A percentile compares a stretch with the other conserved stretches of the same genome.
phyloP scores from a whole-genome alignment of 2,888 invertebrate species.

The Aspidiotus rigidus region DNA sequence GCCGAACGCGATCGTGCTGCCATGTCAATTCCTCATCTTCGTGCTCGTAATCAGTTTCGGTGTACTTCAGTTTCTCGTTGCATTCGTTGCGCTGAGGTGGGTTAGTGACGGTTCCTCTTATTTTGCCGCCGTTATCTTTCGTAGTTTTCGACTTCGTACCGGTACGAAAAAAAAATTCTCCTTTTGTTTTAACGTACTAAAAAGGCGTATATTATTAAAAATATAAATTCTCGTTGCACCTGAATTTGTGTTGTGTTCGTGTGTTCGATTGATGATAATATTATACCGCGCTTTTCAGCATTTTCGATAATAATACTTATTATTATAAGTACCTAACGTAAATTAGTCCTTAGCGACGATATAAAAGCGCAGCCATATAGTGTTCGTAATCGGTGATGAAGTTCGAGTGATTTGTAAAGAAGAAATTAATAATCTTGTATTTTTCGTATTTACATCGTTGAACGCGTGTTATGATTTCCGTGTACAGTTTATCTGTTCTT shows the following conservation, averaged over 20 bases:
- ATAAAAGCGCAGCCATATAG: not conserved
- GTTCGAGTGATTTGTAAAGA: not conserved
- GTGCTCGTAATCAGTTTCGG: not conserved
- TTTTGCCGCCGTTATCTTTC: too few relatives aligned
- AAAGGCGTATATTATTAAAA: too few relatives aligned
- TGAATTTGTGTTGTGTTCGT: too few relatives aligned
- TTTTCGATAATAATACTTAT: too few relatives aligned
- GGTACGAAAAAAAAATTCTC: too few relatives aligned
- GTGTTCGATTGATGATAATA: too few relatives aligned
- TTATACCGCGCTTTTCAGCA: too few relatives aligned
- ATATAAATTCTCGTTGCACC: too few relatives aligned
- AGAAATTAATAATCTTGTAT: not conserved
- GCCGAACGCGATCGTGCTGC: not conserved
- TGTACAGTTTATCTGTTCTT: not conserved
- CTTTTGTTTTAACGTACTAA: too few relatives aligned
- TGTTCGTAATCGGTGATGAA: not conserved
- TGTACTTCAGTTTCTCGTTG: not conserved
- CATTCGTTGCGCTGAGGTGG: not conserved
- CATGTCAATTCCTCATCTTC: not conserved
- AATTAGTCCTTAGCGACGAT: too few relatives aligned
- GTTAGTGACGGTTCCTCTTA: not conserved
- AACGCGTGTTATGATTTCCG: not conserved
- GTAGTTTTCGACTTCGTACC: too few relatives aligned
- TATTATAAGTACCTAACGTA: too few relatives aligned
- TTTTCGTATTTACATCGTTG: not conserved